Base-by-base conservation (phyloP, 2,888 invertebrate species). In the Drepana falcataria region DNA sequence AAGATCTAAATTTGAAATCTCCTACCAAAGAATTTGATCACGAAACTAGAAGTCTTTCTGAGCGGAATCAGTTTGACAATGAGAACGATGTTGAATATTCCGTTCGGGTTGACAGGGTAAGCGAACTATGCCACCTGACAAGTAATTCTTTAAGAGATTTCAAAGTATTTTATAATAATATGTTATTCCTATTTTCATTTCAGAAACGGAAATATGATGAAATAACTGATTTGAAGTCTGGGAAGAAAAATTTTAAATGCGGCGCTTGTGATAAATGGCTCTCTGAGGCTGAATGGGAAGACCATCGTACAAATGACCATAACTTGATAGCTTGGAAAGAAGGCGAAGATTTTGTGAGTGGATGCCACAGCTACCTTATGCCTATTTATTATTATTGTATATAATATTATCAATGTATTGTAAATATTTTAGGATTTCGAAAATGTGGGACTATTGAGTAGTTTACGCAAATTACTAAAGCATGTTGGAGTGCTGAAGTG, bases 301-400 rank as follows among this genome's bases (percentile, higher is more conserved):
- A 61, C 4, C 83, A 85, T 61, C 65, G 71, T 35, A 58, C 61
- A 37, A 57, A 64, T 40, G 56, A 69, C 37, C 84, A 85, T 62
- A 66, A 73, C 56, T 66, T 61, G 44, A 73, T 79, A 55, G 79
- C 75, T 51, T 81, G 78, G 77, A 72, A 64, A 60, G 61, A 61
- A 6, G 76, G 72, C 7, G 49, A 68, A 55, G 55, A 59, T 44
- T 62, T 79, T 57, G 84, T 82, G 71, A 76, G 80, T 80, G 55
- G 34, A 4, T 44, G 21, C 6, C 4, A 3, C n/a, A 49, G 9
- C n/a, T 1, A 3, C 9, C 6, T n/a, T 34, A 37, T n/a, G 2
- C 7, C 3, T 48, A 3, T 2, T 35, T 21, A 21, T n/a, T 37
- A n/a, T 48, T 44, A 3, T 40, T 34, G 48, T 48, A 37, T 6